Base-by-base conservation (phyloP, 2,888 invertebrate genomes). In the Nineta flava region DNA sequence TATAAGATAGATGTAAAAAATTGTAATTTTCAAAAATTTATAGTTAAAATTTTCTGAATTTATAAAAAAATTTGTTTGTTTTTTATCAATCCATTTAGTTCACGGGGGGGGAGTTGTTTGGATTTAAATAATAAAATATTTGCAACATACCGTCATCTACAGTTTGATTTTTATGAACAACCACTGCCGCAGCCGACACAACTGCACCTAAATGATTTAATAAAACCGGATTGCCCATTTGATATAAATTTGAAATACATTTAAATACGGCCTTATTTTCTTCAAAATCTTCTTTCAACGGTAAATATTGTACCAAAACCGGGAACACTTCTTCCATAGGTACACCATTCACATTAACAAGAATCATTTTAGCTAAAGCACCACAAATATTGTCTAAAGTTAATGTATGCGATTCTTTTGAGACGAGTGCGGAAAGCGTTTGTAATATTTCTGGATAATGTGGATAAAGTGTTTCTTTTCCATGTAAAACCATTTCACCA, bases 381-480 rank as follows among this genome's bases (percentile, higher is more conserved):
- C 83, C 87, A 62, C 83, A 81, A 55, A 86, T 79, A 61, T 87
- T 87, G 61, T 87, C 87, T 51, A 82, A 66, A 4, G 79, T 79
- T 38, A 81, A 72, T 0, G 73, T 69, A 58, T 79, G 75, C n/a
- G 71, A 67, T 64, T 86, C 86, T 51, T 69, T 72, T 4, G 73
- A 64, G 49, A 85, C 72, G n/a, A 78, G 73, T 34, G 70, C 65
- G 1, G 83, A 82, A n/a, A 87, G 64, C 7, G 73, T 68, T 62
- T 78, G 75, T 46, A 87, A 65, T 55, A 87, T 78, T 49, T 74
- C 70, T 31, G 73, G 68, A 63, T 79, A 86, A 56, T 77, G 72
- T 48, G 82, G 81, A 7, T 70, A 78, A 52, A 79, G 66, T 52
- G 72, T 69, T 45, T 79, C 76, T 62, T 76, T 79, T 47, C 81